Conservation (phyloP, 2,888 invertebrate species). For the Autographa gamma region DNA sequence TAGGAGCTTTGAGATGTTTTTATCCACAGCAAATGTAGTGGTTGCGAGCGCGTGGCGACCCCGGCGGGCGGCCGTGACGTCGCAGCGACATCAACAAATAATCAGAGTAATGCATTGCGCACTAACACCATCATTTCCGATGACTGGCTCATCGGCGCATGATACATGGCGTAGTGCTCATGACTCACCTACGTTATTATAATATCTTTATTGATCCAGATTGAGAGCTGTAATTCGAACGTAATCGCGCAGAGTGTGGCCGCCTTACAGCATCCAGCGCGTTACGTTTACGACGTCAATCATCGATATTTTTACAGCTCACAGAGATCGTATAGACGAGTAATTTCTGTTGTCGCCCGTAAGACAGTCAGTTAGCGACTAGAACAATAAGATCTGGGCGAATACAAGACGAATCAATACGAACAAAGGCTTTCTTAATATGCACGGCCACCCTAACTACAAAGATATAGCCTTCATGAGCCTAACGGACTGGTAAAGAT, state of each 20-base stretch:
- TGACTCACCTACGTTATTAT: conserved; percentile 62
- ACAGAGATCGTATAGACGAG: conserved; percentile 48
- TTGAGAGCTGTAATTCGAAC: conserved; percentile 64
- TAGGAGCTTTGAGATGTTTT: conserved; percentile 36
- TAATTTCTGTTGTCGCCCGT: conserved; percentile 42
- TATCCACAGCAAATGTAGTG: conserved; percentile 18
- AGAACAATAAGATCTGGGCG: conserved; percentile 29
- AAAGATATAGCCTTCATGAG: conserved; percentile 15
- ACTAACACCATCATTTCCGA: conserved; percentile 49
- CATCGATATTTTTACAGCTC: conserved; percentile 74
- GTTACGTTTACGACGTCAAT: conserved; percentile 68
- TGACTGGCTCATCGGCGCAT: conserved; percentile 57
- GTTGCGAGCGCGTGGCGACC: neutral
- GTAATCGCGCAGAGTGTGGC: conserved; percentile 61
- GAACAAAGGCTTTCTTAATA: conserved; percentile 41
- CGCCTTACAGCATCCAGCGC: conserved; percentile 58
- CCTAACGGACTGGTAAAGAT: conserved; percentile 6
- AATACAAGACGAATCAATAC: conserved; percentile 32
- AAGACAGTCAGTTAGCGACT: conserved; percentile 20
- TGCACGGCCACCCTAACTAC: conserved; percentile 22
- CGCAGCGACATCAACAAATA: conserved; percentile 53
- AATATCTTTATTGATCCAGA: conserved; percentile 67
- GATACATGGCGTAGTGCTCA: conserved; percentile 34
- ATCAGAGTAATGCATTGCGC: conserved; percentile 33
- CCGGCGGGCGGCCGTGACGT: conserved; percentile 7